Evolutionary conservation across 2,888 invertebrate genomes (phyloP).

Genomic region (Galerucella nymphaeae): DNA sequence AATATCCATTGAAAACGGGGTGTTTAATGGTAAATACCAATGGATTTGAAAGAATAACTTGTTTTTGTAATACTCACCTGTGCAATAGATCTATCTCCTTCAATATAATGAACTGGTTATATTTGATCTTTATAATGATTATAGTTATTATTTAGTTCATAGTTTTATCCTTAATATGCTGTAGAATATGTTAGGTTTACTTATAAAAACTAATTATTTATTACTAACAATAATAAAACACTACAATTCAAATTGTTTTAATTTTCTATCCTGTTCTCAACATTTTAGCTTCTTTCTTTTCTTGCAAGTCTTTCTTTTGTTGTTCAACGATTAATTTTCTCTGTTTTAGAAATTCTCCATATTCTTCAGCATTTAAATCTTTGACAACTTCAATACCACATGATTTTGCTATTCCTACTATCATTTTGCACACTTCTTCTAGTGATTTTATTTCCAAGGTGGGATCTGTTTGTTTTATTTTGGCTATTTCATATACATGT

Average conservation of each 20-base stretch:
- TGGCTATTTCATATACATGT: conserved; percentile 97
- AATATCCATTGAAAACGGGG: conserved; percentile 17
- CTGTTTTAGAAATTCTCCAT: conserved; percentile 83
- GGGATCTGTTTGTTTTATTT: conserved; percentile 92
- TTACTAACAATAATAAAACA: conserved; percentile 9
- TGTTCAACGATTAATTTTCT: conserved; percentile 76
- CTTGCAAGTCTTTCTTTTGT: conserved; percentile 81
- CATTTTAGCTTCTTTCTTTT: conserved; percentile 90
- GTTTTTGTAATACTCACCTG: conserved; percentile 28
- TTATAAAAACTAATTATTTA: background rate
- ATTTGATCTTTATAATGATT: background rate
- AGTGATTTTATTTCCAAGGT: conserved; percentile 72
- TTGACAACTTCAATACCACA: conserved; percentile 89
- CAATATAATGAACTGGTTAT: background rate
- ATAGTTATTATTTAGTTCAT: background rate
- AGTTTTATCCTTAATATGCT: too few relatives aligned
- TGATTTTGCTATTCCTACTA: conserved; percentile 81
- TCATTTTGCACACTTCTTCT: conserved; percentile 81
- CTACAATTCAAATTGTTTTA: background rate
- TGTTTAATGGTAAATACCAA: conserved; percentile 9
- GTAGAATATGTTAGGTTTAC: background rate
- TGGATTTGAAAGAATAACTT: background rate
- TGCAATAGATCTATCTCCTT: conserved; percentile 18
- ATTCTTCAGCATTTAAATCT: conserved; percentile 81
- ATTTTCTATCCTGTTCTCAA: conserved; percentile 75